Evolutionary conservation across 2,797 vertebrate genomes (phyloP), one percentile per base, ranked within the genome.

Genomic region (Acanthornis magna): DNA sequence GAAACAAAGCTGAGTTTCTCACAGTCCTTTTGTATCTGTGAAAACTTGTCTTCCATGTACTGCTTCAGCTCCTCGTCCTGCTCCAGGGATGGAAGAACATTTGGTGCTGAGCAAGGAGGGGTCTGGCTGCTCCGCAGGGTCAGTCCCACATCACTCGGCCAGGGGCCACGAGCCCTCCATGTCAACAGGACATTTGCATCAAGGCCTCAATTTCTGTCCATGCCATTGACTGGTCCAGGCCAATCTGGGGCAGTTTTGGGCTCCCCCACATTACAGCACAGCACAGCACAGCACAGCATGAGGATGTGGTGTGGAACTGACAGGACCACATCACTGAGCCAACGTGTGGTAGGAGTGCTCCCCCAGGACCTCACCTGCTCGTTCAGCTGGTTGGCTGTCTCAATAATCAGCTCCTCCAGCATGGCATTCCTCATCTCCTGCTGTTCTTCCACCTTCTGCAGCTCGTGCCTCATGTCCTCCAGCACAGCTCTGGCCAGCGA

Each of bases 1-100:
- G 94, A 96, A 18, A 94, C 94, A 16, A 81, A 36, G 15, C 95
- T 97, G 21, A 99, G 98, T 45, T 97, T 97, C 61, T 98, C 96
- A 3, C 95, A 98, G 73, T 98, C 97, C 0, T 93, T 95, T 71
- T 98, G 98, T 29, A 99, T 97, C 94, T 98, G 98, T 47, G 96
- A 65, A 40, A 98, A 75, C 22, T 85, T 86, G 4, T 45, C 89
- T 96, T 98, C 98, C 32, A 98, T 95, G 0, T 86, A 55, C 50
- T 65, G 96, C 83, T 98, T 90, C 62, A 97, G 30, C 76, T 97
- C 94, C 55, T 94, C 88, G 2, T 97, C 97, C 98, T 98, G 96
- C 5, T n/a, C 47, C 12, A 19, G 30, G 32, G 34, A 61, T 18
- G 40, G 27, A 57, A 50, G 32, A n/a, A 60, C 18, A 61, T 12